Conservation (phyloP, 2,797 vertebrate genomes). For the Eidolon dupreanum region DNA sequence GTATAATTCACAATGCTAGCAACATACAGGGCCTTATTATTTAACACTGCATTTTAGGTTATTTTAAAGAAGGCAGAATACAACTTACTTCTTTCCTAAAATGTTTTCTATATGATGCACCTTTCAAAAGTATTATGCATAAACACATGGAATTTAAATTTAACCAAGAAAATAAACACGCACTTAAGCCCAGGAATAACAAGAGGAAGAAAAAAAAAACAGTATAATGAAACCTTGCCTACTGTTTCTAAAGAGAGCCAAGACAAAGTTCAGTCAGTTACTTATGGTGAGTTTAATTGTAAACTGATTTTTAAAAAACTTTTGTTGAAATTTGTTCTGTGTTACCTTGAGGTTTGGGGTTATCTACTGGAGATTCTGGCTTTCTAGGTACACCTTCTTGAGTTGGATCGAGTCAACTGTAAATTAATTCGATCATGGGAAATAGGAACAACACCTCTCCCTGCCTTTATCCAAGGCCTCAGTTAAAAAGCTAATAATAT, state of each 20-base stretch:
- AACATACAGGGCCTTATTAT: slow-evolving; percentile 1
- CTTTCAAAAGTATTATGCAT: slow-evolving; percentile 45
- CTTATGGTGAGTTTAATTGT: slow-evolving; percentile 40
- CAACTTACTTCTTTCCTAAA: slow-evolving; percentile 35
- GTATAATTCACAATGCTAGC: slow-evolving; percentile 56
- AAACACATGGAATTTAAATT: slow-evolving; percentile 15
- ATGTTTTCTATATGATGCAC: slow-evolving; percentile 11
- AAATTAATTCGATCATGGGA: slow-evolving; percentile 16
- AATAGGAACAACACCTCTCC: background rate
- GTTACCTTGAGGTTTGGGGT: background rate
- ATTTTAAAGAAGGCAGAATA: slow-evolving; percentile 14
- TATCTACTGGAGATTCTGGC: background rate
- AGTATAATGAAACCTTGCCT: slow-evolving; percentile 37
- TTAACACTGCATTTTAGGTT: background rate
- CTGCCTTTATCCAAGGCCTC: slow-evolving; percentile 41
- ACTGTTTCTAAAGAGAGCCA: slow-evolving; percentile 28
- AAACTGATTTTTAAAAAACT: slow-evolving; percentile 46
- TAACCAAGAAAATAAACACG: slow-evolving; percentile 39
- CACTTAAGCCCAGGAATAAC: background rate
- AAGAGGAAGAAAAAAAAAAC: background rate
- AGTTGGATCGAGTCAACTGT: slow-evolving; percentile 1
- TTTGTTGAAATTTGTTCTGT: background rate
- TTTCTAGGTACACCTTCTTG: slow-evolving; percentile 39
- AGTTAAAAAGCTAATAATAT: background rate
- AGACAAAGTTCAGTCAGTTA: slow-evolving; percentile 57